Conservation (phyloP, 1,140 invertebrate genomes). For the Leptopilina clavipes region DNA sequence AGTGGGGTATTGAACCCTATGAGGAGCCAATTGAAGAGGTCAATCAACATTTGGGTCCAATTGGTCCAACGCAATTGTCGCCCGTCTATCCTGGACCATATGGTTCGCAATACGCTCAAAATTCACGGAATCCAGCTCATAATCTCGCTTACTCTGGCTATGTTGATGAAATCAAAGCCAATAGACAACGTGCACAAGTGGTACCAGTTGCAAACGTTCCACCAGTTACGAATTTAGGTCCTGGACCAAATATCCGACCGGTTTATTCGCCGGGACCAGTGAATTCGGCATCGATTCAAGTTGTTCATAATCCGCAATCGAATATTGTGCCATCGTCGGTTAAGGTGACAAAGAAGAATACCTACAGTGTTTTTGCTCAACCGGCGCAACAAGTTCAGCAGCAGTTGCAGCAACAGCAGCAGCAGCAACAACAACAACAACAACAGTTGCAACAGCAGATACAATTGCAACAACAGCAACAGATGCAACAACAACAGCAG, state of each 20-base stretch:
- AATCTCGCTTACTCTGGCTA: constrained; percentile 68
- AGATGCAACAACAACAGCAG: not conserved
- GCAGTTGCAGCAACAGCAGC: not conserved
- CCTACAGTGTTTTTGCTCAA: constrained; percentile 41
- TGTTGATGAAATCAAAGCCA: constrained; percentile 53
- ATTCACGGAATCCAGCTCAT: constrained; percentile 55
- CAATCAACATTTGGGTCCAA: constrained; percentile 44
- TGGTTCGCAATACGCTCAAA: constrained; percentile 52
- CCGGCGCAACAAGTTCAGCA: not conserved
- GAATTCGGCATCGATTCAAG: not conserved
- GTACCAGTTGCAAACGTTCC: not conserved
- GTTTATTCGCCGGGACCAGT: not conserved
- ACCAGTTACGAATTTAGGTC: not conserved
- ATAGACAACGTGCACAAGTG: constrained; percentile 13
- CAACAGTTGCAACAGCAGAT: not conserved
- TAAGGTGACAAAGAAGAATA: constrained; percentile 40
- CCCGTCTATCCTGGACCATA: constrained; percentile 55
- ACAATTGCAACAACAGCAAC: not conserved
- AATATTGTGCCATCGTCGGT: not conserved
- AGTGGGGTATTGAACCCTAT: constrained; percentile 71
- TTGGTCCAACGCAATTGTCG: constrained; percentile 32
- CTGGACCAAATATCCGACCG: not conserved
- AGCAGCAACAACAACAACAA: not conserved
- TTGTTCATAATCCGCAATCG: not conserved
- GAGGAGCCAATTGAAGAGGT: constrained; percentile 63